phyloP scores from a whole-genome alignment of 2,888 invertebrate genomes.

The Drosophila rubida region DNA sequence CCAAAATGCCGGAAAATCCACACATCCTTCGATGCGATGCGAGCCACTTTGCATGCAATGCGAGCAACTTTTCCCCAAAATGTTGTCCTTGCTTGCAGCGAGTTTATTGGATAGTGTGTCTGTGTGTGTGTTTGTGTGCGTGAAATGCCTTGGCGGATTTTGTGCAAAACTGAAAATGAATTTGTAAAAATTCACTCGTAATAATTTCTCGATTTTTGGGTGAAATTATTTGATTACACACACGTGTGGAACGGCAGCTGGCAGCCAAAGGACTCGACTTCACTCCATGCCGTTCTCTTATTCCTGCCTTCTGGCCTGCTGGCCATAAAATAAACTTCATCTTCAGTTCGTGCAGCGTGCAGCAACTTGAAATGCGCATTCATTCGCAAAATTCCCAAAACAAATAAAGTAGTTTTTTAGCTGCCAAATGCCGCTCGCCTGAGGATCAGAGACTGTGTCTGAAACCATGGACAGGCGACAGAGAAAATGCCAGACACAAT shows the following conservation, averaged over 20 bases:
- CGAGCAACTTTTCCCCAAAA: conserved; percentile 53
- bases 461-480: neutral
- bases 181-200: conserved; percentile 77
- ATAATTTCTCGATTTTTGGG: conserved; percentile 82
- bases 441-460: neutral
- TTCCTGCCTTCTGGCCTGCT: conserved; percentile 21
- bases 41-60: conserved; percentile 77
- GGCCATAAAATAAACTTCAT: conserved; percentile 80
- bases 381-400: conserved; percentile 76
- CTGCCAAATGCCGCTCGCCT: conserved; percentile 16
- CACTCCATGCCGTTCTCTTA: neutral
- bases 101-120: conserved; percentile 13
- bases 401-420: conserved; percentile 71
- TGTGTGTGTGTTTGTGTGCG: conserved; percentile 5
- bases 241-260: conserved; percentile 67
- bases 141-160: conserved; percentile 35
- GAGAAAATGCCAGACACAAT: conserved; percentile 7
- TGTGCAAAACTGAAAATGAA: conserved; percentile 68
- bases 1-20: conserved; percentile 79
- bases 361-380: conserved; percentile 52
- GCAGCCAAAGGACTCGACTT: conserved; percentile 1
- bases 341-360: conserved; percentile 56
- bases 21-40: conserved; percentile 64
- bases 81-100: conserved; percentile 1
- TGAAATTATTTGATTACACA: conserved; percentile 84